These are phyloP conservation scores for Gadus chalcogrammus DNA, from an alignment of 2,113 vertebrate species.

Conservation along the genomic window DNA sequence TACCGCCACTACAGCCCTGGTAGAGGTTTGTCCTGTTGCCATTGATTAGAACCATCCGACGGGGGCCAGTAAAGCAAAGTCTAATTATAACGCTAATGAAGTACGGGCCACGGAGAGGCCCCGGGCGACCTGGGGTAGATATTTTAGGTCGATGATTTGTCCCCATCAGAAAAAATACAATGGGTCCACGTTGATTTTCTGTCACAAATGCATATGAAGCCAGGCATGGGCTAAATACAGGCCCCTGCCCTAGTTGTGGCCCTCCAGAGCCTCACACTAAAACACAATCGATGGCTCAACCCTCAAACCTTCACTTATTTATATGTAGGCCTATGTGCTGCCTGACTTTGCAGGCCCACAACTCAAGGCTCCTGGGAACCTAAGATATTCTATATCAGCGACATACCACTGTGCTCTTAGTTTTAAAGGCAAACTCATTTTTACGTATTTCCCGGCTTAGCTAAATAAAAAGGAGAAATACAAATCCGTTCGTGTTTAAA, in stretches of 20 bases:
- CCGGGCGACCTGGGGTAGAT: conserved; percentile 57
- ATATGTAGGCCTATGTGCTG: neutral
- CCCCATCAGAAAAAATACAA: conserved; percentile 63
- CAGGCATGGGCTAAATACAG: conserved; percentile 48
- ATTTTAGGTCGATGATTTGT: conserved; percentile 70
- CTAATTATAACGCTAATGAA: conserved; percentile 76
- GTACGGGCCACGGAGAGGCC: conserved; percentile 52
- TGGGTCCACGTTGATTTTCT: conserved; percentile 58
- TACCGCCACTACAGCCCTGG: conserved; percentile 32
- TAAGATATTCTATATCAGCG: conserved; percentile 7
- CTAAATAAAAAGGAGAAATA: too few species aligned
- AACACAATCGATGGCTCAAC: conserved; percentile 19
- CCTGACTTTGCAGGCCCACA: conserved; percentile 10
- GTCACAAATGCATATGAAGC: conserved; percentile 54
- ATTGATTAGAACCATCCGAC: conserved; percentile 65
- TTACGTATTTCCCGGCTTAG: neutral
- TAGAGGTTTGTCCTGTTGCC: conserved; percentile 59
- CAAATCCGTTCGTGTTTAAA: too few species aligned
- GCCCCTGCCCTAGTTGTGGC: conserved; percentile 40
- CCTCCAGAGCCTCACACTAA: conserved; percentile 22
- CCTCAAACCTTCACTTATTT: neutral
- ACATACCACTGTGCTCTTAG: neutral
- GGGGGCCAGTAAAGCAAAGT: conserved; percentile 67
- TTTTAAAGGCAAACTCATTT: neutral
- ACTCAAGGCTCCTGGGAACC: conserved; percentile 8